These are phyloP conservation scores for Cryptophagus acutangulus DNA, from an alignment of 2,888 invertebrate genomes.

Conservation along the genomic window DNA sequence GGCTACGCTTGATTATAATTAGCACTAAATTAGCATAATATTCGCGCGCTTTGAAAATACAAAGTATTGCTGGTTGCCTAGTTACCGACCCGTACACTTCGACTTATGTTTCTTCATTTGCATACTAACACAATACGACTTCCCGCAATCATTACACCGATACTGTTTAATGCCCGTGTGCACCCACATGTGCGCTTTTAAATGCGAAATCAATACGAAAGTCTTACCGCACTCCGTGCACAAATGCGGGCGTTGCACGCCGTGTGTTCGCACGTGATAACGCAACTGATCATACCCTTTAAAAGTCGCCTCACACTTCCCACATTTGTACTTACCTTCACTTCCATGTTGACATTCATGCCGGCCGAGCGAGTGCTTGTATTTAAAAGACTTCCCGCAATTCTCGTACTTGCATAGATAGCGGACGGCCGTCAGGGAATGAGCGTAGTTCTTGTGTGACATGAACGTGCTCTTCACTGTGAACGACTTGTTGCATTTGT, in stretches of 20 bases:
- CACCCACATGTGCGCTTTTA: slow-evolving; percentile 33
- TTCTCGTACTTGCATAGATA: slow-evolving; percentile 23
- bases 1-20: too few species aligned
- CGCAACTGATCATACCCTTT: slow-evolving; percentile 26
- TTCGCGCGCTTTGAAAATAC: too few species aligned
- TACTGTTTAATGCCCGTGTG: slow-evolving; percentile 34
- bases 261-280: slow-evolving; percentile 29
- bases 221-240: slow-evolving; percentile 29
- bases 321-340: slow-evolving; percentile 24
- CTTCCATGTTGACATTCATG: slow-evolving; percentile 25
- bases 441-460: slow-evolving; percentile 11
- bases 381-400: slow-evolving; percentile 25
- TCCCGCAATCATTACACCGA: slow-evolving; percentile 30
- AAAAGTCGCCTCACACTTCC: slow-evolving; percentile 27
- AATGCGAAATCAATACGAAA: slow-evolving; percentile 29
- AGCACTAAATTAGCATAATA: too few species aligned
- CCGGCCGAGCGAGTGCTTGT: slow-evolving; percentile 23
- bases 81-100: too few species aligned
- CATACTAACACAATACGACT: slow-evolving; percentile 29
- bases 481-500: slow-evolving; percentile 25
- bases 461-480: slow-evolving; percentile 16
- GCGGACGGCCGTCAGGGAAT: slow-evolving; percentile 15
- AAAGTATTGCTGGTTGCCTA: not conserved
- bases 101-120: slow-evolving; percentile 25
- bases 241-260: slow-evolving; percentile 22